These are phyloP conservation scores for Megamerina dolium DNA, from an alignment of 2,888 invertebrate species.

Conservation along the genomic window DNA sequence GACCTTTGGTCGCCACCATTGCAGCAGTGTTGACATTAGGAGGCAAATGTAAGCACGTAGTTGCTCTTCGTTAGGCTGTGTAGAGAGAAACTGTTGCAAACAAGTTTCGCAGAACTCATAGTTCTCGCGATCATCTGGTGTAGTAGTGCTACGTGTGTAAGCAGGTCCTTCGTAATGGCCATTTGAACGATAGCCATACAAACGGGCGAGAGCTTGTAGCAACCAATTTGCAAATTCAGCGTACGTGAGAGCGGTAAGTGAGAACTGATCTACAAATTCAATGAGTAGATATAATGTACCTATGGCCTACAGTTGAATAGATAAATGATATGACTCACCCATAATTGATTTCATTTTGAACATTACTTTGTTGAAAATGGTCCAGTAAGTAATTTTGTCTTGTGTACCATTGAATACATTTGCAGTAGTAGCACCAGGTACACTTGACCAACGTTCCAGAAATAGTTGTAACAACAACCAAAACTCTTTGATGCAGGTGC, in stretches of 20 bases:
- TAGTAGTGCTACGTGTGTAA: slow-evolving; percentile 12
- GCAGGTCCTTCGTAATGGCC: slow-evolving; percentile 30
- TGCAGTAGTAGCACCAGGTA: background rate
- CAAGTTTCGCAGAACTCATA: slow-evolving; percentile 50
- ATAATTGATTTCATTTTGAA: slow-evolving; percentile 31
- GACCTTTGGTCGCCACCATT: slow-evolving; percentile 52
- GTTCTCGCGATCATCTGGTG: slow-evolving; percentile 38
- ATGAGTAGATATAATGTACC: background rate
- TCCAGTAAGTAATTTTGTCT: slow-evolving; percentile 47
- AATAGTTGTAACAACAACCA: slow-evolving; percentile 54
- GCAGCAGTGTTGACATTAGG: slow-evolving; percentile 46
- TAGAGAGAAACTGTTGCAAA: slow-evolving; percentile 49
- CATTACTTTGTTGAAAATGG: slow-evolving; percentile 44
- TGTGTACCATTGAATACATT: background rate
- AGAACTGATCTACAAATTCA: background rate
- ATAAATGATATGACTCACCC: slow-evolving; percentile 18
- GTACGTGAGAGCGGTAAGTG: slow-evolving; percentile 24
- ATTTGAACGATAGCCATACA: slow-evolving; percentile 44
- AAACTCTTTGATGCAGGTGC: slow-evolving; percentile 55
- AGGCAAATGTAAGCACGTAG: slow-evolving; percentile 50
- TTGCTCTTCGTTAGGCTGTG: slow-evolving; percentile 51
- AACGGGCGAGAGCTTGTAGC: slow-evolving; percentile 47
- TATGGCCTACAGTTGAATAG: background rate
- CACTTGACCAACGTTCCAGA: slow-evolving; percentile 38
- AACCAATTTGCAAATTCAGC: slow-evolving; percentile 50